Evolutionary conservation across 1,140 invertebrate species (phyloP).

Genomic region (Drosophila sp.): DNA sequence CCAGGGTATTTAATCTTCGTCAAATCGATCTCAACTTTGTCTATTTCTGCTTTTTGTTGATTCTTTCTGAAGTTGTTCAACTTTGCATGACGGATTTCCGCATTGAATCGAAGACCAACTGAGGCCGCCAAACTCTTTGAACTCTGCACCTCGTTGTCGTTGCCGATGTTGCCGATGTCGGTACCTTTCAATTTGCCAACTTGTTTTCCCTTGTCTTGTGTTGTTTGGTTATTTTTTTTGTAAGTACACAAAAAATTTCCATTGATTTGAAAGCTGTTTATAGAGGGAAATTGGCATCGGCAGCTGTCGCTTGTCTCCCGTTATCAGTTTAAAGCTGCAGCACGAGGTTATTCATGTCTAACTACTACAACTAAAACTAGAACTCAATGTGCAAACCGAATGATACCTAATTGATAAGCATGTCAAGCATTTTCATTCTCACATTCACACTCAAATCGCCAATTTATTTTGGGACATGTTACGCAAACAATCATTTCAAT

Average conservation of each 20-base stretch:
- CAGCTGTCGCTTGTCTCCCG: conserved; percentile 10
- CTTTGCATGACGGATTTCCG: conserved; percentile 76
- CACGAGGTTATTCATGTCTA: conserved; percentile 13
- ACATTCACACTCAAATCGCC: not conserved
- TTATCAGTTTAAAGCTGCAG: conserved; percentile 28
- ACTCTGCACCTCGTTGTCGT: conserved; percentile 42
- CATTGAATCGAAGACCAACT: conserved; percentile 48
- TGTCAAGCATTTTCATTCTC: conserved; percentile 8
- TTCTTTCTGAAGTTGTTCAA: conserved; percentile 45
- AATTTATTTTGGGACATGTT: conserved; percentile 18
- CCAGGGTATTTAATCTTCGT: not conserved
- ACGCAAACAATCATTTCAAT: conserved; percentile 17
- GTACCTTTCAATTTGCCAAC: conserved; percentile 35
- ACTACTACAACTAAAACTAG: not conserved
- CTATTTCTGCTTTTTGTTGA: conserved; percentile 18
- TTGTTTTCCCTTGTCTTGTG: conserved; percentile 20
- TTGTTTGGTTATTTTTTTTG: not conserved
- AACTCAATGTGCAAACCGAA: not conserved
- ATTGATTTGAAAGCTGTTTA: conserved; percentile 26
- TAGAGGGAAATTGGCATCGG: conserved; percentile 12
- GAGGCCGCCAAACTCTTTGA: conserved; percentile 43
- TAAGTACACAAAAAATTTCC: conserved; percentile 11
- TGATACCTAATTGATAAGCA: conserved; percentile 30
- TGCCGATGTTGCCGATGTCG: not conserved
- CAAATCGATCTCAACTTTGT: not conserved